Conservation (phyloP, 2,797 vertebrate genomes). For the Tamandua tetradactyla region DNA sequence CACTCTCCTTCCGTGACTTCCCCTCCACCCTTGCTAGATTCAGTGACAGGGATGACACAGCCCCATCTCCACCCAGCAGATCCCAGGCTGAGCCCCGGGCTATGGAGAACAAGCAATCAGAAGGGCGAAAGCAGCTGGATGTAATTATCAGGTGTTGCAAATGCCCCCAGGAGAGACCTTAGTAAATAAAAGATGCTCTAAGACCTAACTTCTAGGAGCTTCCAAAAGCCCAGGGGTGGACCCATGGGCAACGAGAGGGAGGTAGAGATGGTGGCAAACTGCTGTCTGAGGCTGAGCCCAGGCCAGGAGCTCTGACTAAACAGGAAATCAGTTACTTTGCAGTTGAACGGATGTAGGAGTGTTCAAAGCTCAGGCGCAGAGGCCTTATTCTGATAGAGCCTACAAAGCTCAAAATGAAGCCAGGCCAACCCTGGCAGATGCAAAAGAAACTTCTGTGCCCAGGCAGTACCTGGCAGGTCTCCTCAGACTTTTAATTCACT, state of each 20-base stretch:
- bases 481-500: background rate
- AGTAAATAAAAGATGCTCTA: background rate
- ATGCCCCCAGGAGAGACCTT: background rate
- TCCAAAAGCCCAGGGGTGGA: background rate
- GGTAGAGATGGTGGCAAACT: background rate
- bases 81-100: background rate
- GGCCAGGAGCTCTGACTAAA: conserved; percentile 67
- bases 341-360: conserved; percentile 32
- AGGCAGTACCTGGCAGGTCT: background rate
- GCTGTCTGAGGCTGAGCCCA: background rate
- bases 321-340: conserved; percentile 72
- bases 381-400: background rate
- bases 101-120: background rate
- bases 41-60: background rate
- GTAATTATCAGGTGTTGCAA: conserved; percentile 27
- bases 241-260: background rate
- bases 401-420: background rate
- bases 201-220: background rate
- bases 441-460: background rate
- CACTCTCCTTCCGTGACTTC: background rate
- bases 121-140: background rate
- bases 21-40: background rate
- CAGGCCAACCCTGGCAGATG: background rate
- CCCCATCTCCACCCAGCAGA: background rate
- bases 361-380: background rate